Percentiles rank a stretch among this genome's conserved stretches.
Conservation (phyloP, 1,140 invertebrate genomes). For the Drosophila sucinea region DNA sequence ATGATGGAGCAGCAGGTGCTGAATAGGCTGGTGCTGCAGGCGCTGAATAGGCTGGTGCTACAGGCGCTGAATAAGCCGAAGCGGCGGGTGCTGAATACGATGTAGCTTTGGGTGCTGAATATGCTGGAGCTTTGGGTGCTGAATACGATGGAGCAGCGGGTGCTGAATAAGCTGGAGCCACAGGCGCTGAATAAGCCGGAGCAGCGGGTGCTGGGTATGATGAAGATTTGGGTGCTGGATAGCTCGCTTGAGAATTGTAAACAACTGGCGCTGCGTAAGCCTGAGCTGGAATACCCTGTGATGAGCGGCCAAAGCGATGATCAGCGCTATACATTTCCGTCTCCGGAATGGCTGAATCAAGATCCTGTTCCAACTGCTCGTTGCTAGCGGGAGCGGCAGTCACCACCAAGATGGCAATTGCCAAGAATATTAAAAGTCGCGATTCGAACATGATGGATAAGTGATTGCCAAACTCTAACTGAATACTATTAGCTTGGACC, state of each 20-base stretch:
- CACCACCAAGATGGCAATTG: background rate
- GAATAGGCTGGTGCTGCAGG: constrained; percentile 6
- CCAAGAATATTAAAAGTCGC: constrained; percentile 47
- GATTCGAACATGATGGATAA: constrained; percentile 44
- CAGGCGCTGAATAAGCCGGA: constrained; percentile 12
- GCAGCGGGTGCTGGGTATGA: constrained; percentile 19
- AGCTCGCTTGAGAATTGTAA: constrained; percentile 16
- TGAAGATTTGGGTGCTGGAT: constrained; percentile 13
- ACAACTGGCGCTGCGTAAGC: constrained; percentile 21
- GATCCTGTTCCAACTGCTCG: constrained; percentile 40
- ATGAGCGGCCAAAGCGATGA: constrained; percentile 35
- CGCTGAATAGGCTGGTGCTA: constrained; percentile 12
- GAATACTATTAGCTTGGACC: background rate
- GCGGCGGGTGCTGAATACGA: constrained; percentile 1
- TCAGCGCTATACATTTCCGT: constrained; percentile 21
- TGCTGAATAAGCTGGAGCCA: constrained; percentile 7
- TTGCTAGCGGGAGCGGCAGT: background rate
- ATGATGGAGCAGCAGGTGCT: constrained; percentile 4
- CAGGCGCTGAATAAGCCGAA: background rate
- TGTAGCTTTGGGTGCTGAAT: constrained; percentile 1
- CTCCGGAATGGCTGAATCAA: constrained; percentile 42
- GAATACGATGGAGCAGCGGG: constrained; percentile 8
- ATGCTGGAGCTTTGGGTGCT: background rate
- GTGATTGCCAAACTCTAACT: constrained; percentile 39
- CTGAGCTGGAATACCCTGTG: constrained; percentile 15